A percentile compares a stretch with the other conserved stretches of the same genome.
These are phyloP conservation scores for Zaprionus lachaisei DNA, from an alignment of 1,140 invertebrate genomes.

Conservation along the genomic window DNA sequence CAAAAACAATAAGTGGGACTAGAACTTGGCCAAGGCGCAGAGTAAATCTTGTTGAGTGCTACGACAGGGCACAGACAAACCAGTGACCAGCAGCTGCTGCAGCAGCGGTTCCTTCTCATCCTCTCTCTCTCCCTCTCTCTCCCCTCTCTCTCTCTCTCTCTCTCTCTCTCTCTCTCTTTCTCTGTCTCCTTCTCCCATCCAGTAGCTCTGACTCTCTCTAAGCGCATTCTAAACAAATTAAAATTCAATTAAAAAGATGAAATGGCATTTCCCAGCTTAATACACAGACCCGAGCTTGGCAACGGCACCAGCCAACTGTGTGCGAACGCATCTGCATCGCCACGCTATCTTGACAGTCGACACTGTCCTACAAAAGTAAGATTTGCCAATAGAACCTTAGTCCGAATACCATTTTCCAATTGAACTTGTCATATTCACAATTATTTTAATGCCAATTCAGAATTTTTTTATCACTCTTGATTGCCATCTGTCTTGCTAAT, in stretches of 20 bases:
- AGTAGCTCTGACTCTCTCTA: conserved; percentile 39
- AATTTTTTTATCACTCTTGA: background rate
- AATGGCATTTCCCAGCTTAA: conserved; percentile 76
- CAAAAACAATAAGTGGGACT: conserved; percentile 34
- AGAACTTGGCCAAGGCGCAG: conserved; percentile 44
- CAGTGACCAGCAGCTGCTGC: conserved; percentile 1
- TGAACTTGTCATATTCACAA: background rate
- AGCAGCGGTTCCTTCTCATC: conserved; percentile 23
- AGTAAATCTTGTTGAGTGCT: conserved; percentile 54
- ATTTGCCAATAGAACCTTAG: background rate
- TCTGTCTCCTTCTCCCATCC: background rate
- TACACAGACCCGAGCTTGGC: conserved; percentile 30
- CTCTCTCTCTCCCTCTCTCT: background rate
- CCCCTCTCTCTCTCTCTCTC: background rate
- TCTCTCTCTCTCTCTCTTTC: background rate
- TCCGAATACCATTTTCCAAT: background rate
- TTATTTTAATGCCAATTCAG: background rate
- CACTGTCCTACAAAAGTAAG: conserved; percentile 10
- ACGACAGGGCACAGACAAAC: conserved; percentile 24
- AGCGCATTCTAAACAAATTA: conserved; percentile 84
- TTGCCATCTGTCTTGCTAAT: background rate
- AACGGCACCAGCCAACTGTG: conserved; percentile 3
- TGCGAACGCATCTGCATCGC: conserved; percentile 21
- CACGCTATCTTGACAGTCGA: background rate
- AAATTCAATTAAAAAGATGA: conserved; percentile 84